Evolutionary conservation across 1,140 invertebrate species (phyloP), one percentile per base, ranked within the genome.

Genomic region (Palaemon carinicauda): DNA sequence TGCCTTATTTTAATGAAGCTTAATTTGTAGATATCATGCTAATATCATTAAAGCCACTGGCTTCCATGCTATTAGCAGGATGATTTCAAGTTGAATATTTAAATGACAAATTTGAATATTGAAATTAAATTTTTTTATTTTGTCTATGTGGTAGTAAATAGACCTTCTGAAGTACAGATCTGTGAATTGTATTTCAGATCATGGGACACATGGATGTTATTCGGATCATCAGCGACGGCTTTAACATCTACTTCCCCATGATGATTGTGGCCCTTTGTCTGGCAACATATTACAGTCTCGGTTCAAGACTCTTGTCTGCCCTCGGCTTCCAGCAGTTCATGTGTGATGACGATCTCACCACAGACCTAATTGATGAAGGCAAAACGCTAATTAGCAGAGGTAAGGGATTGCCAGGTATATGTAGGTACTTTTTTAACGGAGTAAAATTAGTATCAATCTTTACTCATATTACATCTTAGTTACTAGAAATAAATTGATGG

Each of bases 171-270:
- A 69, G 21, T 31, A 21, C 21, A 24, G 21, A 12, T 65, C 21
- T 27, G 27, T 65, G 21, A n/a, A 65, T 27, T 79, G 88, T 79
- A 24, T n/a, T 17, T 24, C 87, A 98, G 96, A 96, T 99, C 87
- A 99, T 99, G 98, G 98, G 98, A 27, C 98, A 99, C 91, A 98
- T 99, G 97, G 98, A 99, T 93, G 97, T 99, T 0, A 95, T 99
- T 80, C 95, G 96, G 14, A 97, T 99, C 80, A 97, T 99, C 87
- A 97, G 98, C 2, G 96, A 99, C 92, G 98, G 98, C 27, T 99
- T 99, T 92, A 99, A 99, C 92, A 96, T 99, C 56, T 99, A 99
- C 91, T 99, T 99, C 92, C 99, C 99, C 0, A 99, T 99, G 94
- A 94, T 96, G 74, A 98, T 99, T 91, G 93, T 99, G 54, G 93